Percentiles rank a stretch among this genome's conserved stretches.
phyloP scores from a whole-genome alignment of 1,140 invertebrate species.

The Danaus melanippus region DNA sequence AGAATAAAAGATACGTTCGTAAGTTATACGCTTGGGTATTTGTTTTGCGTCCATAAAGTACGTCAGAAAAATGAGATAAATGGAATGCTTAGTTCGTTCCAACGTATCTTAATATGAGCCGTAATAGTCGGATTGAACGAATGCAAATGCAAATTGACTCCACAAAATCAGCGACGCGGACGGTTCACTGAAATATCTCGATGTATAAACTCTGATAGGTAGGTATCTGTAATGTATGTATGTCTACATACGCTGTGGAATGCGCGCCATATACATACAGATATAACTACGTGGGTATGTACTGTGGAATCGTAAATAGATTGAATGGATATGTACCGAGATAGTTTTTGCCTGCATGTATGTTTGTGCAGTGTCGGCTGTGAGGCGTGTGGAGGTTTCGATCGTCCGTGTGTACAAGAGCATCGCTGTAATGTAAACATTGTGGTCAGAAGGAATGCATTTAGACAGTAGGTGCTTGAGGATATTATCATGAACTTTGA shows the following conservation, averaged over 20 bases:
- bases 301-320: slow-evolving; percentile 66
- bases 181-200: slow-evolving; percentile 22
- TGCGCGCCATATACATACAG: slow-evolving; percentile 46
- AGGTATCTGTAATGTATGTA: slow-evolving; percentile 51
- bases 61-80: too few species aligned
- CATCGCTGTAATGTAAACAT: slow-evolving; percentile 64
- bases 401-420: slow-evolving; percentile 36
- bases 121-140: slow-evolving; percentile 21
- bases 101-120: slow-evolving; percentile 12
- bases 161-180: slow-evolving; percentile 25
- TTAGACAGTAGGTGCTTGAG: slow-evolving; percentile 63
- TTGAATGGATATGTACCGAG: slow-evolving; percentile 64
- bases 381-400: slow-evolving; percentile 11
- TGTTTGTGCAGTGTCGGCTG: slow-evolving; percentile 41
- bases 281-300: slow-evolving; percentile 31
- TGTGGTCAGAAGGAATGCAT: slow-evolving; percentile 64
- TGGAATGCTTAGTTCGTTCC: neutral
- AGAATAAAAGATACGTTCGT: too few species aligned
- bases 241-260: slow-evolving; percentile 59
- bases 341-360: slow-evolving; percentile 56
- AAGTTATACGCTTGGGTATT: too few species aligned
- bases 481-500: slow-evolving; percentile 69
- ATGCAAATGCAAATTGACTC: slow-evolving; percentile 33
- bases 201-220: slow-evolving; percentile 31
- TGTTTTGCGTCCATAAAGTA: too few species aligned